Percentiles rank a stretch among this genome's conserved stretches.
These are phyloP conservation scores for Pantherophis alleghaniensis DNA, from an alignment of 2,797 vertebrate species.

Conservation along the genomic window DNA sequence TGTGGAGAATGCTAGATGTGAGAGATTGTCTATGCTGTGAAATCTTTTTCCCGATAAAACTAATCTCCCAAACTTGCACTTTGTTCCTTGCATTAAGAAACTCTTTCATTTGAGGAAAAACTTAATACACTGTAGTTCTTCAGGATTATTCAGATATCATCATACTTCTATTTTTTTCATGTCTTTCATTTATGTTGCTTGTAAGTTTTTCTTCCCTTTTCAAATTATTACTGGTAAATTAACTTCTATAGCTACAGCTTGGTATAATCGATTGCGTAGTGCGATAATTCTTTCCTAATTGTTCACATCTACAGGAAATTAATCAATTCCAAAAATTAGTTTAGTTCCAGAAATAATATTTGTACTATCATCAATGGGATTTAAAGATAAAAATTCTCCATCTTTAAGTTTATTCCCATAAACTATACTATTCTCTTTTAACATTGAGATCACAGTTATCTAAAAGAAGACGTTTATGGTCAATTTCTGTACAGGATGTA, in stretches of 20 bases:
- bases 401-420: background rate
- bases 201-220: background rate
- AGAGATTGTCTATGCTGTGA: background rate
- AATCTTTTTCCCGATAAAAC: background rate
- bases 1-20: background rate
- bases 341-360: background rate
- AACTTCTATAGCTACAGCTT: background rate
- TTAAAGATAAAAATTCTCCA: background rate
- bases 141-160: background rate
- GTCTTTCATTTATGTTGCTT: background rate
- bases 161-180: background rate
- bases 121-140: background rate
- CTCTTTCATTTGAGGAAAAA: background rate
- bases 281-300: background rate
- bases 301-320: background rate
- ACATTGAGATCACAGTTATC: background rate
- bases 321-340: background rate
- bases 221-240: background rate
- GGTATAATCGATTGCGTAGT: background rate
- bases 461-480: constrained; percentile 35
- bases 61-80: background rate
- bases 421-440: constrained; percentile 27
- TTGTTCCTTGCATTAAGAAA: background rate
- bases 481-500: constrained; percentile 30
- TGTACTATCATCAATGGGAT: background rate